Base-by-base conservation (phyloP, 2,797 vertebrate genomes). In the Ceryle rudis region DNA sequence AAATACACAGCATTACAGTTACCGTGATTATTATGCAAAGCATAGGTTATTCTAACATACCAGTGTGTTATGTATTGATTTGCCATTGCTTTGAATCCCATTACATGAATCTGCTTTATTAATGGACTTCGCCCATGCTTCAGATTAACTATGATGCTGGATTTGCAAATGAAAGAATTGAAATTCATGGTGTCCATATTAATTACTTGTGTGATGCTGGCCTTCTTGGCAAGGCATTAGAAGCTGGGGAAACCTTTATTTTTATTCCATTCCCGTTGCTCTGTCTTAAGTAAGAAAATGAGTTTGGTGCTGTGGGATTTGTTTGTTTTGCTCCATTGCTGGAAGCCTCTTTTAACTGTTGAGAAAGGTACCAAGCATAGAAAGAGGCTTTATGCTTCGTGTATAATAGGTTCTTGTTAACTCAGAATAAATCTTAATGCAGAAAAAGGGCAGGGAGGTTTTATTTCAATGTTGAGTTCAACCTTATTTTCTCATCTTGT, bases 121-220 rank as follows among this genome's bases (percentile, higher is more conserved):
- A 92, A 89, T 55, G 94, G 73, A 66, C 92, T 96, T 92, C 64
- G 90, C 58, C 88, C 42, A 4, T 26, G 93, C 66, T 75, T 0
- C 6, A 92, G 85, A 89, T 94, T 86, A 90, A 60, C 70, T 14
- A 49, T 21, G 80, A 49, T 91, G 93, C 82, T 86, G 86, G 83
- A 95, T 93, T 94, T 93, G 93, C 93, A 92, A 91, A 80, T 85
- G 95, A 95, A 93, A 91, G 90, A 89, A 82, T 51, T 82, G 55
- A 86, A 82, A 92, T 94, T 82, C 90, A 25, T 14, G 55, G 52
- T 89, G 71, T 61, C 92, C 93, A 29, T 89, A 4, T 85, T 87
- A 96, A 96, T 85, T 52, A 64, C 39, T n/a, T 35, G 55, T 21
- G 54, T 4, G 23, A 44, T 41, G 44, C 78, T 25, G 55, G 13